These are phyloP conservation scores for Festucalex cinctus DNA, from an alignment of 2,113 vertebrate genomes.

Conservation along the genomic window DNA sequence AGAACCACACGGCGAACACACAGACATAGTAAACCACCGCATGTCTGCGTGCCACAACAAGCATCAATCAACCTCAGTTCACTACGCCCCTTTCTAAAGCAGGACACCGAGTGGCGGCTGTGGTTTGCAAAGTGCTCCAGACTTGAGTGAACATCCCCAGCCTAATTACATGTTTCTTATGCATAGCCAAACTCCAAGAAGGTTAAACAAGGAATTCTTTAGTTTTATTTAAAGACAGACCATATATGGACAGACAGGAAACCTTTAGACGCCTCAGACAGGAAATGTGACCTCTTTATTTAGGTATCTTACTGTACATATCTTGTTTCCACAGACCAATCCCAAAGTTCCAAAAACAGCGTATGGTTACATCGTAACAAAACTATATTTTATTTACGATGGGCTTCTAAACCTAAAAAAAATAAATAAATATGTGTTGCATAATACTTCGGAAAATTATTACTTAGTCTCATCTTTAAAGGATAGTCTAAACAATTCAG, in stretches of 20 bases:
- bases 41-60: constrained; percentile 39
- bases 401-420: neutral
- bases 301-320: constrained; percentile 35
- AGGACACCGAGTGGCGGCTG: constrained; percentile 34
- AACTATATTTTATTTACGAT: neutral
- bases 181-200: constrained; percentile 44
- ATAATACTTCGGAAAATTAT: neutral
- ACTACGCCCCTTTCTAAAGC: constrained; percentile 44
- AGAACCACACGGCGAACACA: constrained; percentile 12
- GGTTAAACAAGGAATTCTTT: constrained; percentile 61
- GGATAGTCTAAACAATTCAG: too few species aligned
- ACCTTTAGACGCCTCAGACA: constrained; percentile 20
- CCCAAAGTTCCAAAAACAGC: constrained; percentile 9
- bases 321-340: constrained; percentile 29
- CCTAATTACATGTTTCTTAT: constrained; percentile 63
- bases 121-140: constrained; percentile 52
- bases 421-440: neutral
- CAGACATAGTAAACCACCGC: constrained; percentile 21
- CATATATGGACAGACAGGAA: constrained; percentile 67
- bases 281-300: constrained; percentile 40
- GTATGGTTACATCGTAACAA: neutral
- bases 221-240: constrained; percentile 39
- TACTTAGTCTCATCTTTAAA: neutral
- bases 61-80: constrained; percentile 43
- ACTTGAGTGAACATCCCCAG: constrained; percentile 56